These are phyloP conservation scores for Camarhynchus parvulus DNA, from an alignment of 2,113 vertebrate species.

Conservation along the genomic window DNA sequence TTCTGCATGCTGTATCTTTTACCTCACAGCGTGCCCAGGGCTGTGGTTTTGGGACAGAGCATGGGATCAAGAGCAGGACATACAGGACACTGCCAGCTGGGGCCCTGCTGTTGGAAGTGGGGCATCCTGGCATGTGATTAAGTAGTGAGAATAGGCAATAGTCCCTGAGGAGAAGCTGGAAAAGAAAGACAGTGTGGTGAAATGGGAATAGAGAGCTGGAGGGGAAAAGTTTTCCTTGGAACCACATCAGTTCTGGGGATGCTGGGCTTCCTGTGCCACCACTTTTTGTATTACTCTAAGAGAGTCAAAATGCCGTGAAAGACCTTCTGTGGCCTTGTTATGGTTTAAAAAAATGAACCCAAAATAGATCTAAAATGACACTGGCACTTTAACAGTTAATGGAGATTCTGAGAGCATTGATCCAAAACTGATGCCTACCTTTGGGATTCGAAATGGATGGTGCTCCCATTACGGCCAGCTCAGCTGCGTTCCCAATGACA, in stretches of 20 bases:
- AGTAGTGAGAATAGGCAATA: background rate
- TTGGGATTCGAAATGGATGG: constrained; percentile 50
- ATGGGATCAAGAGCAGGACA: background rate
- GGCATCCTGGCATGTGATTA: background rate
- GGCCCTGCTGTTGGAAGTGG: background rate
- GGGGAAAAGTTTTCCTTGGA: background rate
- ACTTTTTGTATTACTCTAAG: background rate
- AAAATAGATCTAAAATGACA: background rate
- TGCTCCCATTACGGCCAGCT: background rate
- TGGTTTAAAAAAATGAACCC: background rate
- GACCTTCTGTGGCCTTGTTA: background rate
- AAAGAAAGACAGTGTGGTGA: background rate
- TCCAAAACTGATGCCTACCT: background rate
- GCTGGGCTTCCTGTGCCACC: fast-evolving
- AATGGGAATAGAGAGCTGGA: background rate
- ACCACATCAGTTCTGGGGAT: background rate
- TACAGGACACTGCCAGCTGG: background rate
- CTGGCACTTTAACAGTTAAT: background rate
- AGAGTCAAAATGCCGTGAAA: background rate
- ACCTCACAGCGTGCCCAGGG: fast-evolving
- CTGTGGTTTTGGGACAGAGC: background rate
- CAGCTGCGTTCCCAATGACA: background rate
- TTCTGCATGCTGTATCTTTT: background rate
- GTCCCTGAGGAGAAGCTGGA: background rate
- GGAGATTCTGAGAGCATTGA: constrained; percentile 21